These are phyloP conservation scores for Nebria brevicollis DNA, from an alignment of 2,888 invertebrate genomes.

Conservation along the genomic window DNA sequence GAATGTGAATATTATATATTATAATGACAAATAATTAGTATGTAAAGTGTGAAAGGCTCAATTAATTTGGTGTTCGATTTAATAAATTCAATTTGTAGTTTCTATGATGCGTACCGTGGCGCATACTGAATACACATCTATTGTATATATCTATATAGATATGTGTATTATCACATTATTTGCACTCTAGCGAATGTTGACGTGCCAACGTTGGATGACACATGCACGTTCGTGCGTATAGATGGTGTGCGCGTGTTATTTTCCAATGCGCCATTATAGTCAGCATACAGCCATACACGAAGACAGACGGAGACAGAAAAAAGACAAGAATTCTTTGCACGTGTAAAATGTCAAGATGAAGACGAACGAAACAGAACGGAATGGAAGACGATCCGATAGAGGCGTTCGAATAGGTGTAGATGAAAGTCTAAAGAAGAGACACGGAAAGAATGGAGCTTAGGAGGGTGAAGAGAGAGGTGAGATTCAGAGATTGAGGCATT, in stretches of 20 bases:
- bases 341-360: background rate
- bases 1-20: background rate
- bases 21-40: background rate
- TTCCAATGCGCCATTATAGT: slow-evolving; percentile 16
- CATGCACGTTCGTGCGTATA: background rate
- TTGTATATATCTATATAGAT: background rate
- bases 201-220: background rate
- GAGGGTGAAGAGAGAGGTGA: background rate
- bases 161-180: background rate
- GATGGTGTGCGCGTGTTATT: slow-evolving; percentile 36
- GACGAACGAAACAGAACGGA: background rate
- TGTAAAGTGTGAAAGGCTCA: background rate
- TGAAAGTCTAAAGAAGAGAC: background rate
- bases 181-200: background rate
- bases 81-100: background rate
- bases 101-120: background rate
- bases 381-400: slow-evolving; percentile 1
- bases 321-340: background rate
- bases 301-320: background rate
- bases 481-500: slow-evolving; percentile 42
- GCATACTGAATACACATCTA: background rate
- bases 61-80: background rate
- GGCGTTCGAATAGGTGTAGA: background rate
- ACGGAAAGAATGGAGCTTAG: slow-evolving; percentile 1
- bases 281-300: background rate